Evolutionary conservation across 1,140 invertebrate species (phyloP), one percentile per base, ranked within the genome.

Genomic region (Neelides sp.): DNA sequence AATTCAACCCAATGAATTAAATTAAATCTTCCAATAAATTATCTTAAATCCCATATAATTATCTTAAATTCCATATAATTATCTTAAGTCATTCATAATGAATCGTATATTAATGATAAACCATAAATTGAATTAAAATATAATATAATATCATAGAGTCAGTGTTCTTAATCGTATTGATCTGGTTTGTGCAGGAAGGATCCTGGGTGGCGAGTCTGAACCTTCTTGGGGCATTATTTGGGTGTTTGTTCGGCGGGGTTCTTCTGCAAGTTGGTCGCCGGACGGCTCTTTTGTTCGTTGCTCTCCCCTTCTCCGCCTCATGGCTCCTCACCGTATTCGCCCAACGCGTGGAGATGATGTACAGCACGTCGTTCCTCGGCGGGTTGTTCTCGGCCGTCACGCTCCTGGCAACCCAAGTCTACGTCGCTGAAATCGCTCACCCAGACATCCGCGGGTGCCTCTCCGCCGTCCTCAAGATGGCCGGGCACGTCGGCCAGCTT

Each of bases 391-490:
- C 82, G 56, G 82, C 81, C 27, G 77, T 85, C 43, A 78, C 85
- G 35, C 78, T 82, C 37, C 78, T 85, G 67, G 79, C 83, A 13
- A 80, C 82, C 28, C 82, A 85, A 73, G 80, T 80, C 47, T 93
- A 92, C 69, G 79, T 92, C 54, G 87, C 83, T 48, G 89, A 94
- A 73, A 89, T 89, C 59, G 82, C 87, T 12, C 78, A 85, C 28
- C 82, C 86, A 13, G 78, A 83, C 43, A 82, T 89, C 48, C 69
- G 89, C 59, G 89, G 88, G 1, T 80, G 83, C 54, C 71, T 92
- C 19, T 87, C 84, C 57, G 83, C 86, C 7, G 77, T 87, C 53
- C 70, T 85, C 35, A 91, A 92, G 69, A 59, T 76, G 44, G 65
- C 63, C 23, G 80, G 82, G n/a, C 84, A 87, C 62, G 73, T 87